phyloP scores from a whole-genome alignment of 1,140 invertebrate species.

The Pararge aegeria region DNA sequence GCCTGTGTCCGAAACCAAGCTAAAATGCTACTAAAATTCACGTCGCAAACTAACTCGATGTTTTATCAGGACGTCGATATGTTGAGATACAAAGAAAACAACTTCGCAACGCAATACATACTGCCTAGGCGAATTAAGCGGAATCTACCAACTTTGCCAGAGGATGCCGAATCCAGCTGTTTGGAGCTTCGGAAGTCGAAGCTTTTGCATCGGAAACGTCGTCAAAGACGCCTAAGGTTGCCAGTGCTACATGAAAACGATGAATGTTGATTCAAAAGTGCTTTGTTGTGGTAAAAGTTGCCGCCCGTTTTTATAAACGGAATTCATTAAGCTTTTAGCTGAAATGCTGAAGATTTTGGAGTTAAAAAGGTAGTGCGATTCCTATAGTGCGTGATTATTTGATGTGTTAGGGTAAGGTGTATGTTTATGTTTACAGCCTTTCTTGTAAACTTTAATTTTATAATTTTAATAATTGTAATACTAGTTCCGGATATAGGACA shows the following conservation, averaged over 20 bases:
- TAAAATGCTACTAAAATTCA: constrained; percentile 58
- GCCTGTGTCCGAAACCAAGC: constrained; percentile 37
- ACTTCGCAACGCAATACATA: constrained; percentile 56
- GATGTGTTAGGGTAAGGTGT: neutral
- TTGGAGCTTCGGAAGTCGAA: constrained; percentile 48
- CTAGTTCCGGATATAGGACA: too few species aligned
- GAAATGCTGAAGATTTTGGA: neutral
- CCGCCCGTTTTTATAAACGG: neutral
- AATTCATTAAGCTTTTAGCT: neutral
- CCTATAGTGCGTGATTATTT: neutral
- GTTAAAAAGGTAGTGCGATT: neutral
- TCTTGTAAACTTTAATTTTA: too few species aligned
- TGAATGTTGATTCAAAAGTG: constrained; percentile 42
- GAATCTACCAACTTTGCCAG: constrained; percentile 56
- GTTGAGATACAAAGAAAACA: constrained; percentile 56
- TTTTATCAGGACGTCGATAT: constrained; percentile 61
- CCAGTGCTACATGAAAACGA: constrained; percentile 61
- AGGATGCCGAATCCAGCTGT: constrained; percentile 64
- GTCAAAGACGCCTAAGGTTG: constrained; percentile 50
- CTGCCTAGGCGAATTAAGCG: constrained; percentile 52
- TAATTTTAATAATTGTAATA: too few species aligned
- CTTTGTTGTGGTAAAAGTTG: neutral
- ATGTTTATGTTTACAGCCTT: neutral
- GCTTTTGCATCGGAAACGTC: constrained; percentile 43
- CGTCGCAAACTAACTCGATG: constrained; percentile 38